Conservation (phyloP, 2,888 invertebrate genomes). For the Hydroisotoma schaefferi region DNA sequence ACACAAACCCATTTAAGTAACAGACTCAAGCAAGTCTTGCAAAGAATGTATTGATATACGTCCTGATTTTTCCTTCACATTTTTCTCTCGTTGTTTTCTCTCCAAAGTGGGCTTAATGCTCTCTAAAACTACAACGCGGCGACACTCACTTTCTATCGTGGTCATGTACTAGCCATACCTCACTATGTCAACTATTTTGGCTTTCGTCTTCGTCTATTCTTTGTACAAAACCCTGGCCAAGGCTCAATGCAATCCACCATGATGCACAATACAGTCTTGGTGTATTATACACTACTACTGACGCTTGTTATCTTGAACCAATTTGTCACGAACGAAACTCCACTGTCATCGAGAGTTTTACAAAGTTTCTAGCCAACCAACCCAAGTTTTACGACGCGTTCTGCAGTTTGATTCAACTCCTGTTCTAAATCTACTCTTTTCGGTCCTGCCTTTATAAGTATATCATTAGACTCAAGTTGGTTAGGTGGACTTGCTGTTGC, state of each 20-base stretch:
- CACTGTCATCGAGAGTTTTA: slow-evolving; percentile 33
- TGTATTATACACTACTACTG: no score
- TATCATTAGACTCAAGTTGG: no score
- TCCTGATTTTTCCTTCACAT: background rate
- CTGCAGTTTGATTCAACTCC: slow-evolving; percentile 35
- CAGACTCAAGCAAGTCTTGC: background rate
- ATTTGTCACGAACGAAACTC: slow-evolving; percentile 41
- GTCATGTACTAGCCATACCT: background rate
- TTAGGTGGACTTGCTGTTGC: no score
- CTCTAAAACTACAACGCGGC: slow-evolving; percentile 1
- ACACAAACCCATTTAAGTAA: slow-evolving; percentile 5
- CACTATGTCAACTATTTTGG: no score
- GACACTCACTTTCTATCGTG: background rate
- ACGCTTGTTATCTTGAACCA: slow-evolving; percentile 35
- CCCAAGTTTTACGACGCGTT: slow-evolving; percentile 38
- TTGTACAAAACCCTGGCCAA: no score
- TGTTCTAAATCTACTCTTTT: slow-evolving; percentile 2
- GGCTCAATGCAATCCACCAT: background rate
- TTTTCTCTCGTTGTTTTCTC: slow-evolving; percentile 4
- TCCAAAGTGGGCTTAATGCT: background rate
- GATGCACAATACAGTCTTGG: background rate
- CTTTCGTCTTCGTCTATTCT: no score
- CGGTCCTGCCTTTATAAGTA: no score
- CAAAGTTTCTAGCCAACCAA: slow-evolving; percentile 24
- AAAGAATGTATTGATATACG: background rate